These are phyloP conservation scores for Calephelis nemesis DNA, from an alignment of 1,140 invertebrate genomes.

Conservation along the genomic window DNA sequence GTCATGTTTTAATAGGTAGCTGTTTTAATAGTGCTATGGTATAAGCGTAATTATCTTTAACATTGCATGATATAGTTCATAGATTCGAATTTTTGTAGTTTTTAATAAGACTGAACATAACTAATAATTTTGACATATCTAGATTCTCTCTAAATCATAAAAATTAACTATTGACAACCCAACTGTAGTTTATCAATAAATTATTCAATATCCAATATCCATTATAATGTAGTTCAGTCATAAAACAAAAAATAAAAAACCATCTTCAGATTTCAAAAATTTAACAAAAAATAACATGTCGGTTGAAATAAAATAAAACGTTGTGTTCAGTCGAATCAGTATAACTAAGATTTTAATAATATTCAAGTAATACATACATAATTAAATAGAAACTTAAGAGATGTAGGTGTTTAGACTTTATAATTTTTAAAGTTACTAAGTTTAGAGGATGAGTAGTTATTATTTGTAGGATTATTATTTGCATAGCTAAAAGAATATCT, in stretches of 20 bases:
- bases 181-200: too few species aligned
- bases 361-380: constrained; percentile 39
- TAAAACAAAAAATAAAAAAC: too few species aligned
- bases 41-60: constrained; percentile 47
- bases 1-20: constrained; percentile 36
- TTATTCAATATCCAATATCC: too few species aligned
- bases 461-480: constrained; percentile 61
- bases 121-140: neutral
- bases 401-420: constrained; percentile 44
- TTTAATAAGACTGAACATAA: constrained; percentile 57
- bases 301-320: neutral
- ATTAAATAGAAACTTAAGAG: constrained; percentile 57
- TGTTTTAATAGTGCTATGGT: constrained; percentile 42
- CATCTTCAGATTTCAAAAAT: too few species aligned
- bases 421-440: constrained; percentile 68
- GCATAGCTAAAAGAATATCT: constrained; percentile 47
- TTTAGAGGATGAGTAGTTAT: constrained; percentile 75
- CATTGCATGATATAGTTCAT: constrained; percentile 55
- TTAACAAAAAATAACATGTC: too few species aligned
- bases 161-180: neutral
- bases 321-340: constrained; percentile 56
- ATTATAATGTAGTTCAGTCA: too few species aligned
- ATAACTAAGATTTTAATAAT: constrained; percentile 51
- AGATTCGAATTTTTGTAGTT: constrained; percentile 60
- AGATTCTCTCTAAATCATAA: neutral